A percentile compares a stretch with the other conserved stretches of the same genome.
Conservation (phyloP, 35 echinoderm and acorn worm genomes). For the Holothuria glaberrima region DNA sequence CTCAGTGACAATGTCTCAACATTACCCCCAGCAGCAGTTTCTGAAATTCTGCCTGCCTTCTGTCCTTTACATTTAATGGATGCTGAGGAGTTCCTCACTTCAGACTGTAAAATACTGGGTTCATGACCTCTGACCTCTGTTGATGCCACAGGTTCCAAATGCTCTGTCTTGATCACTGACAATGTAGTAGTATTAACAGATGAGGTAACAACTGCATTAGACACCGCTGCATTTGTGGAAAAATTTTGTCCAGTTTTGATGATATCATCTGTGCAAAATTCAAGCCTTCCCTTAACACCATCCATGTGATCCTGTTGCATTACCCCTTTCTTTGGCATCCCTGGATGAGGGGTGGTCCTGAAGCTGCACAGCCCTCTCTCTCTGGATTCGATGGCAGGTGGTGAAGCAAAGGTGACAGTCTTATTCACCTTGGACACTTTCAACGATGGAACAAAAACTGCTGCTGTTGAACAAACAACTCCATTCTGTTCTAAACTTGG, state of each 20-base stretch:
- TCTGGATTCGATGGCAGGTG: neutral
- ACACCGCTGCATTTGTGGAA: neutral
- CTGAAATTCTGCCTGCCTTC: neutral
- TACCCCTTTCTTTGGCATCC: neutral
- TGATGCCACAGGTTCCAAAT: neutral
- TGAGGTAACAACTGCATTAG: neutral
- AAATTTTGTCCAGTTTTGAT: neutral
- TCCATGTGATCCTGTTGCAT: neutral
- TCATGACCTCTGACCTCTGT: neutral
- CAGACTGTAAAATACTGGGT: neutral
- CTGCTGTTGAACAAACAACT: conserved; percentile 5
- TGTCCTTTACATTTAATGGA: neutral
- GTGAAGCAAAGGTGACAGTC: conserved; percentile 7
- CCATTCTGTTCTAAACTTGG: neutral
- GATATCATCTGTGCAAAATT: neutral
- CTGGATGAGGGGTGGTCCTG: neutral
- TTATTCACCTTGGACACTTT: neutral
- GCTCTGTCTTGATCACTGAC: neutral
- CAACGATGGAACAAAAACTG: neutral
- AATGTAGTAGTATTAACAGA: neutral
- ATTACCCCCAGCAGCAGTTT: neutral
- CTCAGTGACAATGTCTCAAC: conserved; percentile 15
- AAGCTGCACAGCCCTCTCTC: neutral
- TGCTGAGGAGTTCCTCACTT: neutral
- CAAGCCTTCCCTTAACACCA: conserved; percentile 1